Evolutionary conservation across 2,888 invertebrate species (phyloP).

Genomic region (Coecobrya sp.): DNA sequence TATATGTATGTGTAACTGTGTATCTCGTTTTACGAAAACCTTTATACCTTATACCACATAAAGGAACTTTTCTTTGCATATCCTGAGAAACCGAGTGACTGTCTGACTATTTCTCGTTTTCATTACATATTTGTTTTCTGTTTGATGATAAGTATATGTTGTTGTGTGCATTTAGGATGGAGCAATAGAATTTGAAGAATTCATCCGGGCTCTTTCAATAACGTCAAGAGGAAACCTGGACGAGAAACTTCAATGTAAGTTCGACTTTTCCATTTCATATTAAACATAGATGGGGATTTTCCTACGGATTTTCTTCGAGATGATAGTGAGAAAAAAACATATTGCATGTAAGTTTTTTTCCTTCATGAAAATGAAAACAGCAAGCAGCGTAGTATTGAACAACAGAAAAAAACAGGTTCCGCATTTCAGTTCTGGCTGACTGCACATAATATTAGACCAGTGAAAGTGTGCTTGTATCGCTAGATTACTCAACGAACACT

Average conservation of each 20-base stretch:
- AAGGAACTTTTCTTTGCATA: slow-evolving; percentile 6
- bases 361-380: not conserved
- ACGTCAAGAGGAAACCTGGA: slow-evolving; percentile 99
- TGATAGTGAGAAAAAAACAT: not conserved
- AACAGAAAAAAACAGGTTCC: slow-evolving; percentile 6
- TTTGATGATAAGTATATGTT: not conserved
- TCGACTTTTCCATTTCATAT: slow-evolving; percentile 10
- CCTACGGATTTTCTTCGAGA: not conserved
- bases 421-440: slow-evolving; percentile 25
- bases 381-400: not conserved
- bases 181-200: slow-evolving; percentile 99
- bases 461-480: slow-evolving; percentile 37
- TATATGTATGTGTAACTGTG: not conserved
- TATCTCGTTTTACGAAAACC: not conserved
- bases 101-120: slow-evolving; percentile 1
- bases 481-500: slow-evolving; percentile 65
- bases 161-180: slow-evolving; percentile 92
- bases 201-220: slow-evolving; percentile 98
- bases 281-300: not conserved
- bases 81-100: not conserved
- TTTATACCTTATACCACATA: not conserved
- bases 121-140: slow-evolving; percentile 43
- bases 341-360: not conserved
- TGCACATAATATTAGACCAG: slow-evolving; percentile 43
- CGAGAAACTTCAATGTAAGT: slow-evolving; percentile 99